phyloP scores from a whole-genome alignment of 2,888 invertebrate genomes.

The Agrochola lychnidis region DNA sequence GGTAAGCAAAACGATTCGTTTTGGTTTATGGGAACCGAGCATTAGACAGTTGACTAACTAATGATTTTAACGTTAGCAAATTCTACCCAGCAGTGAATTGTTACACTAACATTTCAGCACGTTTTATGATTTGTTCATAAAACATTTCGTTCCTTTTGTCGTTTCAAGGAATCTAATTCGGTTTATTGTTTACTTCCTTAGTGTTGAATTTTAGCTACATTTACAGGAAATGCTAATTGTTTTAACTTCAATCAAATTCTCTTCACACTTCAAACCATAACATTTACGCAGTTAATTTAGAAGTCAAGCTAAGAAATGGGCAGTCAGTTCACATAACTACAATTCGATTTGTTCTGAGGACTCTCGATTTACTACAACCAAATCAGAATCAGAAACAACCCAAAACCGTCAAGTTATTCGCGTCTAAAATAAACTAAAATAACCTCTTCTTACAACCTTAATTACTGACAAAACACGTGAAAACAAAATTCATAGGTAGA shows the following conservation, averaged over 20 bases:
- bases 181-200: constrained; percentile 41
- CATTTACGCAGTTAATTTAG: not conserved
- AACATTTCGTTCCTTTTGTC: constrained; percentile 17
- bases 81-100: not conserved
- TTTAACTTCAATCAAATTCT: constrained; percentile 12
- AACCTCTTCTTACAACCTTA: not conserved
- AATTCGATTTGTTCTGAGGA: not conserved
- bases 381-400: no score
- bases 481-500: constrained; percentile 39
- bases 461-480: constrained; percentile 23
- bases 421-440: not conserved
- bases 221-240: constrained; percentile 13
- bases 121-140: constrained; percentile 21
- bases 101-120: constrained; percentile 3
- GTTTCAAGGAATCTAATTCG: constrained; percentile 34
- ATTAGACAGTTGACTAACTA: constrained; percentile 3
- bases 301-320: not conserved
- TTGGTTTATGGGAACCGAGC: no score
- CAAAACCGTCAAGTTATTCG: not conserved
- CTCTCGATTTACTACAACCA: not conserved
- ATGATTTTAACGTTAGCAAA: not conserved
- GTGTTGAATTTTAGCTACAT: constrained; percentile 9
- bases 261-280: not conserved
- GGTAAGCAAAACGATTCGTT: no score
- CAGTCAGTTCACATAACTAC: not conserved